Conservation (phyloP, 2,113 vertebrate genomes). For the Dermatemys mawii region DNA sequence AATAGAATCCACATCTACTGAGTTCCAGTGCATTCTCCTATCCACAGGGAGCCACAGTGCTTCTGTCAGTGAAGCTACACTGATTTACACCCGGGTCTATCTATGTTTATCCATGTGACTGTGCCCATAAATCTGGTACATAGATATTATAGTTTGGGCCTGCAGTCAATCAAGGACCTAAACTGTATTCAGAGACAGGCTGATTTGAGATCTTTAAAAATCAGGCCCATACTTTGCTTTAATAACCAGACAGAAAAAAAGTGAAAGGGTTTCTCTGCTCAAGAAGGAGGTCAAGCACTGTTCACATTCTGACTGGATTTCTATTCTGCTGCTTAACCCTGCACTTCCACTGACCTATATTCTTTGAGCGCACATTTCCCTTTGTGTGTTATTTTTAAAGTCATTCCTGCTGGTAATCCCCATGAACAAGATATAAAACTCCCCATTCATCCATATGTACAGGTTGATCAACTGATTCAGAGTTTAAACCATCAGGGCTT, state of each 20-base stretch:
- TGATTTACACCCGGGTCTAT: background rate
- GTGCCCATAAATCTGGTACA: background rate
- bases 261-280: background rate
- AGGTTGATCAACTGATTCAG: background rate
- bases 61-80: background rate
- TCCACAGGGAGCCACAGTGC: background rate
- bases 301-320: too few species aligned
- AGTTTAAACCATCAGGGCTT: background rate
- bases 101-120: background rate
- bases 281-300: background rate
- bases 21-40: background rate
- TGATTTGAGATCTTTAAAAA: background rate
- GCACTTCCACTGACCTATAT: background rate
- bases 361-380: background rate
- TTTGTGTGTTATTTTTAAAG: background rate
- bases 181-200: background rate
- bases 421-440: background rate
- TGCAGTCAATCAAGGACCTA: background rate
- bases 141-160: background rate
- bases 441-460: background rate
- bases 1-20: background rate
- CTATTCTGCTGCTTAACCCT: too few species aligned
- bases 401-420: background rate
- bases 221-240: background rate
- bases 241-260: background rate